A percentile compares a stretch with the other conserved stretches of the same genome.
phyloP scores from a whole-genome alignment of 1,140 invertebrate genomes.

The Aethina tumida region DNA sequence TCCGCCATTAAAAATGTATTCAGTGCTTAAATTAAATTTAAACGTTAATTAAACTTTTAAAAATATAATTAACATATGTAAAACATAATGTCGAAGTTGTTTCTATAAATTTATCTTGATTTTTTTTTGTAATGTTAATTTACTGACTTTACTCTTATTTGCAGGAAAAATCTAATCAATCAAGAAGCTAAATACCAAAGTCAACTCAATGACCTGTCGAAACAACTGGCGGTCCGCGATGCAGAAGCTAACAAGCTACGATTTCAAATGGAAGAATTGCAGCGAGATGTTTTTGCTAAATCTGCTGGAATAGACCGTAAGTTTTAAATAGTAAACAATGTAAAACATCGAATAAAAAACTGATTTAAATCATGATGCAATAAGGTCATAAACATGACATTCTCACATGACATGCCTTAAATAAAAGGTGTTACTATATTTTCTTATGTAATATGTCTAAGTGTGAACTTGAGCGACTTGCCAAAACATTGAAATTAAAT shows the following conservation, averaged over 20 bases:
- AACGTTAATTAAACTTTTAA: not conserved
- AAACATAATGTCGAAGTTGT: too few relatives aligned
- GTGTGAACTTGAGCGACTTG: too few relatives aligned
- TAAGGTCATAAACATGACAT: too few relatives aligned
- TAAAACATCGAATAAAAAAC: too few relatives aligned
- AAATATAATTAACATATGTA: not conserved
- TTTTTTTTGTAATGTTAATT: too few relatives aligned
- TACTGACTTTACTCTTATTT: constrained; percentile 21
- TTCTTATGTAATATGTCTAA: too few relatives aligned
- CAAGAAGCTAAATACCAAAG: constrained; percentile 42
- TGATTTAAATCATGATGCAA: too few relatives aligned
- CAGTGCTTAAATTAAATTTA: not conserved
- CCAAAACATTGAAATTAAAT: too few relatives aligned
- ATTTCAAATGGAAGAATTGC: constrained; percentile 42
- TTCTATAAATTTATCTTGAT: too few relatives aligned
- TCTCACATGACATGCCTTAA: too few relatives aligned
- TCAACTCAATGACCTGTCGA: constrained; percentile 41
- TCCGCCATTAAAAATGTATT: not conserved
- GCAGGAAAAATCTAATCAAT: constrained; percentile 42
- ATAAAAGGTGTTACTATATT: too few relatives aligned
- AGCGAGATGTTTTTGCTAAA: constrained; percentile 43
- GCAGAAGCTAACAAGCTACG: constrained; percentile 41
- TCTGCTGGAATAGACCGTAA: constrained; percentile 46
- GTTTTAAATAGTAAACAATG: too few relatives aligned
- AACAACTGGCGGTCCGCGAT: constrained; percentile 39